Percentiles rank a stretch among this genome's conserved stretches.
These are phyloP conservation scores for Troides helena DNA, from an alignment of 2,888 invertebrate genomes.

Conservation along the genomic window DNA sequence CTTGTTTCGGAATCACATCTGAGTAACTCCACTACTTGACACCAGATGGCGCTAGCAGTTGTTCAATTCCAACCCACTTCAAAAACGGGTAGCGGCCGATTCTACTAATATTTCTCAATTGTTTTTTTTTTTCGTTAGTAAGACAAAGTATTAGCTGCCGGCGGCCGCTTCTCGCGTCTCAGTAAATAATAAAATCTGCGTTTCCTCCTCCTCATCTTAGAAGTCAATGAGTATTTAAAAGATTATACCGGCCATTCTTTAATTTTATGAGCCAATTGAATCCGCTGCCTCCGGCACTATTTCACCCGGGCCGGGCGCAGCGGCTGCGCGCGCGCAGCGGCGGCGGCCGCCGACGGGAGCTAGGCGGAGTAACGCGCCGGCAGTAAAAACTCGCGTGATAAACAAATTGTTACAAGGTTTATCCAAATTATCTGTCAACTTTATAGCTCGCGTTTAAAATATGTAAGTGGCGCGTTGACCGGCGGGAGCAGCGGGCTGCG, in stretches of 20 bases:
- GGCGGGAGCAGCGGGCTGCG: too few relatives aligned
- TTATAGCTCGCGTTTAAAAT: constrained; percentile 24
- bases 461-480: constrained; percentile 4
- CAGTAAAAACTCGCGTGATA: constrained; percentile 8
- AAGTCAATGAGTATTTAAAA: constrained; percentile 16
- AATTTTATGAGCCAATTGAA: constrained; percentile 27
- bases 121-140: too few relatives aligned
- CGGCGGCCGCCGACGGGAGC: constrained; percentile 28
- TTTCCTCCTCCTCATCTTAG: background rate
- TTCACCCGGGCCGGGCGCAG: constrained; percentile 31
- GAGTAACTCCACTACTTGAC: constrained; percentile 52
- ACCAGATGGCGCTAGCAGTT: constrained; percentile 65
- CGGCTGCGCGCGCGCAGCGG: constrained; percentile 19
- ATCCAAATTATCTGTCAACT: constrained; percentile 26
- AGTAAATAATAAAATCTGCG: constrained; percentile 4
- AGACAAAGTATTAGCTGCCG: background rate
- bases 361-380: constrained; percentile 21
- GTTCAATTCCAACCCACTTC: background rate
- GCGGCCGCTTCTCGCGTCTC: background rate
- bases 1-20: background rate
- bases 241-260: constrained; percentile 11
- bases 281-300: constrained; percentile 26
- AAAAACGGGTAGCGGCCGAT: too few relatives aligned
- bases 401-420: constrained; percentile 28
- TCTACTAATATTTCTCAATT: too few relatives aligned